Evolutionary conservation across 1,140 invertebrate species (phyloP).

Genomic region (Adelges cooleyi): DNA sequence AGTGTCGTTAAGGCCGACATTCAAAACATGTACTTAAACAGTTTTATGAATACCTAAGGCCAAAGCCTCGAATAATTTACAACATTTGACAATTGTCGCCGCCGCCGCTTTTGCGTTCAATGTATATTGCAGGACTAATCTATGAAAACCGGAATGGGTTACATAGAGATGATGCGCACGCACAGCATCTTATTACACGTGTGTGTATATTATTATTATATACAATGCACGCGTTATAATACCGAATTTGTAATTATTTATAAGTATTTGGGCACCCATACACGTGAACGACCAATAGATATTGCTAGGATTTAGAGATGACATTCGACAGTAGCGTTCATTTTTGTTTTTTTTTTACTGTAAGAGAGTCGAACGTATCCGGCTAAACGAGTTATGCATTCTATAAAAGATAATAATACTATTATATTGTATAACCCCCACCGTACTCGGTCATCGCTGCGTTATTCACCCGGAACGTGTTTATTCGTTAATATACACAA

Average conservation of each 20-base stretch:
- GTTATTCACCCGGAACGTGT: no score
- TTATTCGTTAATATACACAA: no score
- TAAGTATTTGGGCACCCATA: no score
- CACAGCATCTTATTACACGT: background rate
- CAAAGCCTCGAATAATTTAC: constrained; percentile 4
- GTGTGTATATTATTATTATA: background rate
- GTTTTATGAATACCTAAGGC: constrained; percentile 13
- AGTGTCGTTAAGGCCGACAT: background rate
- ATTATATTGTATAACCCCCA: no score
- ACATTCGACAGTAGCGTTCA: background rate
- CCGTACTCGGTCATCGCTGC: no score
- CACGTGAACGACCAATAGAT: no score
- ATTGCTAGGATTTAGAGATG: no score
- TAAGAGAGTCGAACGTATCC: background rate
- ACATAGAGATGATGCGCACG: background rate
- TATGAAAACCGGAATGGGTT: background rate
- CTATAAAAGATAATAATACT: no score
- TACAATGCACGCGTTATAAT: background rate
- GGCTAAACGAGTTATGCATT: constrained; percentile 15
- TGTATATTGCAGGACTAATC: background rate
- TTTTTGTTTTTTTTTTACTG: background rate
- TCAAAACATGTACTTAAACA: constrained; percentile 13
- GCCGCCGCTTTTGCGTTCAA: background rate
- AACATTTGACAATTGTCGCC: background rate
- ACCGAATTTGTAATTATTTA: background rate